Evolutionary conservation across 2,888 invertebrate genomes (phyloP), one percentile per base, ranked within the genome.

Genomic region (Toxonevra muliebris): DNA sequence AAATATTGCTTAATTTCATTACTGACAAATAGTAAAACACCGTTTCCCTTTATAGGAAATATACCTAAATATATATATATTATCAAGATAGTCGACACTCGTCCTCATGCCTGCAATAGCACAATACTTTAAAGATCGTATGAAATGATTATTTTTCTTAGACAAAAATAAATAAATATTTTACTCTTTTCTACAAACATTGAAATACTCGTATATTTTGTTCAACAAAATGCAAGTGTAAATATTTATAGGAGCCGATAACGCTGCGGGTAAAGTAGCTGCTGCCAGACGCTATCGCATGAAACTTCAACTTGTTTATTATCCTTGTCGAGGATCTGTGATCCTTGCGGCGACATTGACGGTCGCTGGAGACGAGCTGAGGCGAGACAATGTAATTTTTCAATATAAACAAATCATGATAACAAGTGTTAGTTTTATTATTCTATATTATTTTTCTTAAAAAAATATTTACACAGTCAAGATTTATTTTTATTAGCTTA

Each of bases 381-480:
- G 30, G 3, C 30, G 30, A 30, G 7, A 30, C 30, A 7, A 30
- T 65, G n/a, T 50, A 15, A 50, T 45, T 20, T 10, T 12, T 10
- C 19, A 30, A 40, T 43, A 12, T 17, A 65, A 42, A 40, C 45
- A 59, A 63, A 65, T 30, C 30, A 30, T 65, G 71, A 71, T 71
- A 68, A 59, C 69, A 71, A 71, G 69, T 71, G 69, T 70, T 67
- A 53, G 54, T 52, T 59, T 45, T 30, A 30, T 30, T 30, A 4
- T 30, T 64, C 50, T 41, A 57, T 50, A 48, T 50, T 48, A 15
- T 48, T 50, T 63, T 57, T 57, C 15, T 17, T 53, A 42, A 41
- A 59, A 50, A 67, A 43, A 65, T 69, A 64, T 69, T 71, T 66
- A 64, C 65, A 58, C 58, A 52, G 57, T 65, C 43, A 45, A 30